A percentile compares a stretch with the other conserved stretches of the same genome.
phyloP scores from a whole-genome alignment of 2,797 vertebrate genomes.

The Sebastes trivittatus region DNA sequence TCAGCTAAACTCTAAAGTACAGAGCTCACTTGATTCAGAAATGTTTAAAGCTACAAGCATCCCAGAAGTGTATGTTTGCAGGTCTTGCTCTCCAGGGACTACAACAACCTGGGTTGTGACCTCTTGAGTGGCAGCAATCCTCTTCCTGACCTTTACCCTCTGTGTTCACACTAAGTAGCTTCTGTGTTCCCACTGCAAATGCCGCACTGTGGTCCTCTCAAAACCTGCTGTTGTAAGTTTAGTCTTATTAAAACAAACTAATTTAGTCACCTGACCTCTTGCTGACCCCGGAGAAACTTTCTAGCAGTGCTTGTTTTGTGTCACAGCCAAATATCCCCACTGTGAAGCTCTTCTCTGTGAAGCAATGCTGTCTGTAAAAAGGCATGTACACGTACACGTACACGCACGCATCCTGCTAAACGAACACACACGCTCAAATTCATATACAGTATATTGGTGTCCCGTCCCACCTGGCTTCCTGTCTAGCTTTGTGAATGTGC shows the following conservation, averaged over 20 bases:
- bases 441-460: conserved; percentile 1
- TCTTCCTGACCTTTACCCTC: conserved; percentile 51
- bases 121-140: conserved; percentile 43
- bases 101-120: conserved; percentile 26
- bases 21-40: not conserved
- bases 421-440: not conserved
- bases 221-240: conserved; percentile 17
- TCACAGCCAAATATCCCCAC: conserved; percentile 33
- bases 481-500: conserved; percentile 61
- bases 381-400: not conserved
- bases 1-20: not conserved
- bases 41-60: not conserved
- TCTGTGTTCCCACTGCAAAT: conserved; percentile 47
- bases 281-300: conserved; percentile 48
- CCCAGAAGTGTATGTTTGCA: not conserved
- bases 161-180: conserved; percentile 43
- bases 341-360: conserved; percentile 1
- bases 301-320: conserved; percentile 42
- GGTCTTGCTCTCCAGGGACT: conserved; percentile 5
- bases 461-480: conserved; percentile 71
- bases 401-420: conserved; percentile 16
- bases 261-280: conserved; percentile 56
- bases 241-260: conserved; percentile 56
- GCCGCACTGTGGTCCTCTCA: conserved; percentile 18
- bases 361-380: conserved; percentile 1